A percentile compares a stretch with the other conserved stretches of the same genome.
Conservation (phyloP, 2,888 invertebrate genomes). For the Sphecodes monilicornis region DNA sequence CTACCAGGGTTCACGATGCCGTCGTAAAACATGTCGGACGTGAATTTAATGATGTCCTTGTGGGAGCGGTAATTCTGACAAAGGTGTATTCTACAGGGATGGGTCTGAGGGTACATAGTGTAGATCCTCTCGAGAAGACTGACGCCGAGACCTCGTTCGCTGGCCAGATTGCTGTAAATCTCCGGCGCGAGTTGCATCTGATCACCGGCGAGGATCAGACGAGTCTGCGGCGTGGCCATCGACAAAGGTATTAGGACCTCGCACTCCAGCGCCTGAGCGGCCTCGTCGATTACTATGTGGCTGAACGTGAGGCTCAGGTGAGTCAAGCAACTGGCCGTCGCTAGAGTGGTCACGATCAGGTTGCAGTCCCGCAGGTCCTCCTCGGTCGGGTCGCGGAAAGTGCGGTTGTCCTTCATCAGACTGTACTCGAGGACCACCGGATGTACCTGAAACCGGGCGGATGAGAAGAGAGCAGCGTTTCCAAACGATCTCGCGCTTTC, state of each 20-base stretch:
- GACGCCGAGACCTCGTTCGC: conserved; percentile 89
- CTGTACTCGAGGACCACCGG: conserved; percentile 87
- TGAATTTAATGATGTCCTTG: conserved; percentile 92
- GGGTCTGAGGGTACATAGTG: conserved; percentile 90
- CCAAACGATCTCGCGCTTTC: background rate
- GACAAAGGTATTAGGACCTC: conserved; percentile 93
- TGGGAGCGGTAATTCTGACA: conserved; percentile 94
- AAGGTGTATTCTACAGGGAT: conserved; percentile 91
- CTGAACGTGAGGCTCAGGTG: conserved; percentile 90
- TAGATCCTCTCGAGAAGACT: conserved; percentile 92
- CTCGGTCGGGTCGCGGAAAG: conserved; percentile 89
- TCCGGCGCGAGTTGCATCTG: conserved; percentile 95
- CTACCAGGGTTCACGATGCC: conserved; percentile 91
- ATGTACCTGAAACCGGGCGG: conserved; percentile 74
- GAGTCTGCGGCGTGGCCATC: conserved; percentile 89
- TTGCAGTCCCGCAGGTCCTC: conserved; percentile 89
- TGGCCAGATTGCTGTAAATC: conserved; percentile 90
- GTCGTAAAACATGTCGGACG: conserved; percentile 93
- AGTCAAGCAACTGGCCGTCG: conserved; percentile 91
- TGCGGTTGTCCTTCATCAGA: conserved; percentile 87
- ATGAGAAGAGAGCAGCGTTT: background rate
- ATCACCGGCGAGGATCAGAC: conserved; percentile 93
- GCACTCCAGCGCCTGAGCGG: conserved; percentile 94
- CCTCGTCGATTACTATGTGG: conserved; percentile 94
- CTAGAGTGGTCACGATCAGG: conserved; percentile 92